Percentiles rank a stretch among this genome's conserved stretches.
phyloP scores from a whole-genome alignment of 2,797 vertebrate genomes.

The Tapera naevia region DNA sequence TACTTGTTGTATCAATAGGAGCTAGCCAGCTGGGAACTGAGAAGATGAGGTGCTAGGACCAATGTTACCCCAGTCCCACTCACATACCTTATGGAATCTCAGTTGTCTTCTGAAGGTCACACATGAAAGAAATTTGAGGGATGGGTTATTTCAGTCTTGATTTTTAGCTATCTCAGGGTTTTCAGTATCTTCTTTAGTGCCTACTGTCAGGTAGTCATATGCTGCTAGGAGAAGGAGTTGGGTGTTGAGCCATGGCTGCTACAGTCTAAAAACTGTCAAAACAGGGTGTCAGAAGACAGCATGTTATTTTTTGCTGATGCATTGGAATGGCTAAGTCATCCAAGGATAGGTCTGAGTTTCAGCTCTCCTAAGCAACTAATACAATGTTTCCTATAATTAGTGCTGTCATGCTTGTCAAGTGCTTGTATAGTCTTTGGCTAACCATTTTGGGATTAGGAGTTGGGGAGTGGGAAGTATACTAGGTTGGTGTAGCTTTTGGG shows the following conservation, averaged over 20 bases:
- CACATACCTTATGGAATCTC: fast-evolving
- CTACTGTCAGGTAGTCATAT: fast-evolving
- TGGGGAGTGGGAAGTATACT: not conserved
- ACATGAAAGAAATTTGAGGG: not conserved
- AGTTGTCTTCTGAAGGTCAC: not conserved
- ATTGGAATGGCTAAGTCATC: not conserved
- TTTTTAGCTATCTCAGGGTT: not conserved
- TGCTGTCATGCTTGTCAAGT: not conserved
- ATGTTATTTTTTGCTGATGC: not conserved
- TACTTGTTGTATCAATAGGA: not conserved
- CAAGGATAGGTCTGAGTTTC: not conserved
- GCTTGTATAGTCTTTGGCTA: not conserved
- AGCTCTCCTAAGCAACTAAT: not conserved
- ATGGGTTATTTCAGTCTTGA: not conserved
- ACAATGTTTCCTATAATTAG: not conserved
- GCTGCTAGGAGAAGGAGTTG: not conserved
- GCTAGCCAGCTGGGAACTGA: too few species aligned
- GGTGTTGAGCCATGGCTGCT: not conserved
- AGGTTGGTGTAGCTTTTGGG: not conserved
- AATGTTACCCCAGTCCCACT: fast-evolving
- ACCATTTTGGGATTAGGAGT: not conserved
- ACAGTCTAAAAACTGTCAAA: not conserved
- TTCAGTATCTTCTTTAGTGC: not conserved
- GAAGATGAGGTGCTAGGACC: fast-evolving
- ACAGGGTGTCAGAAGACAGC: not conserved